These are phyloP conservation scores for Spodoptera frugiperda DNA, from an alignment of 1,140 invertebrate species.

Conservation along the genomic window DNA sequence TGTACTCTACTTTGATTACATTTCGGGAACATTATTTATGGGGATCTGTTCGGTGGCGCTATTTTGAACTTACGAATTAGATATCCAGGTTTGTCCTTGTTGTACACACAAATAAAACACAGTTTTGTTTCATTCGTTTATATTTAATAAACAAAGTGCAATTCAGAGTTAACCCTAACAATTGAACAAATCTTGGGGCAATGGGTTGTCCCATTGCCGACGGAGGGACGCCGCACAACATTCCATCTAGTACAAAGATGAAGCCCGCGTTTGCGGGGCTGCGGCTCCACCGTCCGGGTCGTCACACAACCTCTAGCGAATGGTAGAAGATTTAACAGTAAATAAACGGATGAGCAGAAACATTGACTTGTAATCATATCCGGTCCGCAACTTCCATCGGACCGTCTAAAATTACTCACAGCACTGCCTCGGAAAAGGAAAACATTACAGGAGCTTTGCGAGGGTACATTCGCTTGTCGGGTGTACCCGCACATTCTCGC, in stretches of 20 bases:
- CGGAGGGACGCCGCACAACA: constrained; percentile 64
- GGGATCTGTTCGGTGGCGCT: too few species aligned
- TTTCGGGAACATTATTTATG: too few species aligned
- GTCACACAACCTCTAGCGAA: constrained; percentile 69
- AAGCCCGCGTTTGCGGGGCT: constrained; percentile 33
- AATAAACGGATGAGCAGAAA: constrained; percentile 72
- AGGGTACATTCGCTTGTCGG: constrained; percentile 72
- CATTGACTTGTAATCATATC: constrained; percentile 71
- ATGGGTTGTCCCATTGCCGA: constrained; percentile 68
- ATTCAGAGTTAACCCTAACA: constrained; percentile 86
- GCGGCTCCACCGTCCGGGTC: constrained; percentile 65
- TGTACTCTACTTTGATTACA: too few species aligned
- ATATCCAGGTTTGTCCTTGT: neutral
- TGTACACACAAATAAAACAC: constrained; percentile 69
- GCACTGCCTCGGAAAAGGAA: constrained; percentile 72
- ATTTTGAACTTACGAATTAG: too few species aligned
- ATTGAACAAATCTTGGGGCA: constrained; percentile 83
- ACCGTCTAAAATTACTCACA: constrained; percentile 71
- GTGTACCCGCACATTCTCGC: constrained; percentile 76
- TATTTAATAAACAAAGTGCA: constrained; percentile 86
- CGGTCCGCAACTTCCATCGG: constrained; percentile 83
- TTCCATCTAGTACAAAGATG: constrained; percentile 64
- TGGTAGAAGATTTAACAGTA: constrained; percentile 63
- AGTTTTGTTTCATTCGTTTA: constrained; percentile 80
- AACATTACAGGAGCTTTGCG: constrained; percentile 74